Conservation (phyloP, 2,797 vertebrate species). For the Mus minutoides region DNA sequence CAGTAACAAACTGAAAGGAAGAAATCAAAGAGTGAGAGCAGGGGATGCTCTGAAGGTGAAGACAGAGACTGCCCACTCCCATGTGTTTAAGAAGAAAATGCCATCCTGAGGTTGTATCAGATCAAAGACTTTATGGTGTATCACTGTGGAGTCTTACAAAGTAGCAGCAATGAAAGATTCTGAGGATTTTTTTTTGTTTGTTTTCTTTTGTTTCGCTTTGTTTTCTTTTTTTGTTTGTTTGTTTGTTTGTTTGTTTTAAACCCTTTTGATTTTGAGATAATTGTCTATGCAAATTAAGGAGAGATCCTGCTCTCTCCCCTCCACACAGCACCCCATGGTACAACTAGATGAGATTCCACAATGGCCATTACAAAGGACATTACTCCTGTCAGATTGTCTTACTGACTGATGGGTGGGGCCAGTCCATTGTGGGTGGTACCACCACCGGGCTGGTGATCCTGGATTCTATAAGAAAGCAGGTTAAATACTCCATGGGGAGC, state of each 20-base stretch:
- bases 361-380: too few relatives aligned
- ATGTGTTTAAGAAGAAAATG: background rate
- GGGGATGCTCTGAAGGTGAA: background rate
- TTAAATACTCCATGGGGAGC: background rate
- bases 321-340: background rate
- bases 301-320: background rate
- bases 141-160: background rate
- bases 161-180: background rate
- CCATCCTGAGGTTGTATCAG: accelerated
- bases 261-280: background rate
- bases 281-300: background rate
- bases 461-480: background rate
- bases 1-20: background rate
- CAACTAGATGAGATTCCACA: background rate
- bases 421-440: background rate
- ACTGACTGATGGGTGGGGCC: background rate
- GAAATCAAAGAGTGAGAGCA: background rate
- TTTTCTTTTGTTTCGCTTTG: background rate
- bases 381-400: background rate
- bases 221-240: background rate
- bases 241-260: background rate
- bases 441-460: background rate
- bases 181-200: background rate
- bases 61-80: background rate
- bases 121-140: accelerated